Evolutionary conservation across 2,888 invertebrate genomes (phyloP), one percentile per base, ranked within the genome.

Genomic region (Cephalotes varians): DNA sequence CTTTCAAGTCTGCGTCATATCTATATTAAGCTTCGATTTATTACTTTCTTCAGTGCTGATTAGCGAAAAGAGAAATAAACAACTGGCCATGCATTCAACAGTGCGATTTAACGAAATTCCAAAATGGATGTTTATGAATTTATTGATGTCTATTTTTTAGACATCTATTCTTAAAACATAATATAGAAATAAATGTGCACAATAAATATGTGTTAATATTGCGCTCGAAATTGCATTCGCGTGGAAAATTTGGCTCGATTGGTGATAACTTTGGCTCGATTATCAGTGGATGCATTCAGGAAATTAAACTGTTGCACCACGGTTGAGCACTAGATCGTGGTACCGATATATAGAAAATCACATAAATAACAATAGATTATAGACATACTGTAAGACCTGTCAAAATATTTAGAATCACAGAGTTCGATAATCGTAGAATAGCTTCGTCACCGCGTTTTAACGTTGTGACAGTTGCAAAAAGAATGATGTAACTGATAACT

Each of bases 221-320:
- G 15, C 31, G 18, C 12, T 25, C 25, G n/a, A 44, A 64, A 76
- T 40, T 12, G 49, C 37, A 25, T 9, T 74, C n/a, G n/a, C 34
- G 15, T 60, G 65, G 49, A 62, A 49, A 51, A 76, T 76, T 76
- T 64, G n/a, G n/a, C n/a, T n/a, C n/a, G n/a, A n/a, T n/a, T n/a
- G 49, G 9, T 1, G 37, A 15, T 2, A 15, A 37, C 34, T 51
- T 40, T 18, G 25, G 7, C 10, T 9, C 7, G 44, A 44, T 65
- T n/a, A 37, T 51, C 51, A 34, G 1, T 44, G 31, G 28, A 40
- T 60, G 21, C 25, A 34, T 62, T 65, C 37, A n/a, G 65, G 25
- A 65, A 76, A 76, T 65, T 76, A 65, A 76, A 76, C 37, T 40
- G 74, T 74, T 76, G 44, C 60, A 6, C 28, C 28, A 12, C 18